A percentile compares a stretch with the other conserved stretches of the same genome.
These are phyloP conservation scores for Pegoplata infirma DNA, from an alignment of 2,888 invertebrate species.

Conservation along the genomic window DNA sequence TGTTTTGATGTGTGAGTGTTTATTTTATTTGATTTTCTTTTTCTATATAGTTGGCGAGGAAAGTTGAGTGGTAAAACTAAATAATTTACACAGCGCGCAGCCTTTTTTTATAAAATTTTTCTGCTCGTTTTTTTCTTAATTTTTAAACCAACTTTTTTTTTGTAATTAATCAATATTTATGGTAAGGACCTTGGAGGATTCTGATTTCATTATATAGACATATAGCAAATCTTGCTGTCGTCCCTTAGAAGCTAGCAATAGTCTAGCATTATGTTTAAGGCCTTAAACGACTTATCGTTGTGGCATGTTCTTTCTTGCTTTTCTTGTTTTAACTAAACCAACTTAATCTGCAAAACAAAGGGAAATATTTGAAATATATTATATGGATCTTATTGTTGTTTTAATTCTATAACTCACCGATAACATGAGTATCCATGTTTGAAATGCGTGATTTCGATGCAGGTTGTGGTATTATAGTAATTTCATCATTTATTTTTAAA, in stretches of 20 bases:
- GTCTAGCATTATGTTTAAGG: slow-evolving; percentile 9
- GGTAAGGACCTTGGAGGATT: slow-evolving; percentile 28
- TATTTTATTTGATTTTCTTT: background rate
- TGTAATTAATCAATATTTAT: slow-evolving; percentile 26
- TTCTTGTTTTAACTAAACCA: slow-evolving; percentile 12
- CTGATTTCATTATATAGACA: slow-evolving; percentile 20
- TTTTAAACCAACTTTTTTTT: slow-evolving; percentile 32
- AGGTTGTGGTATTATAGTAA: slow-evolving; percentile 92
- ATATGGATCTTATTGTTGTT: background rate
- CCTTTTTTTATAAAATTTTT: slow-evolving; percentile 8
- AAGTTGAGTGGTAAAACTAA: slow-evolving; percentile 19
- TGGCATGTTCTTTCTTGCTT: slow-evolving; percentile 26
- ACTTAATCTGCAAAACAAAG: slow-evolving; percentile 45
- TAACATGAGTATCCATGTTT: slow-evolving; percentile 78
- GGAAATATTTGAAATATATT: background rate
- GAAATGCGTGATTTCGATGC: slow-evolving; percentile 79
- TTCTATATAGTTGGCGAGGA: slow-evolving; percentile 33
- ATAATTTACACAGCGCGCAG: slow-evolving; percentile 44
- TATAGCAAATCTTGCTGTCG: slow-evolving; percentile 22
- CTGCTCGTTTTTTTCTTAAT: slow-evolving; percentile 8
- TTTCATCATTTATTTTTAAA: slow-evolving; percentile 92
- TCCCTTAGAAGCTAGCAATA: slow-evolving; percentile 13
- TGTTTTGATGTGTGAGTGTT: slow-evolving; percentile 2
- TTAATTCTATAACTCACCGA: slow-evolving; percentile 70
- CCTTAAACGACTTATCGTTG: slow-evolving; percentile 40